phyloP scores from a whole-genome alignment of 2,888 invertebrate species.

The Plagodis pulveraria region DNA sequence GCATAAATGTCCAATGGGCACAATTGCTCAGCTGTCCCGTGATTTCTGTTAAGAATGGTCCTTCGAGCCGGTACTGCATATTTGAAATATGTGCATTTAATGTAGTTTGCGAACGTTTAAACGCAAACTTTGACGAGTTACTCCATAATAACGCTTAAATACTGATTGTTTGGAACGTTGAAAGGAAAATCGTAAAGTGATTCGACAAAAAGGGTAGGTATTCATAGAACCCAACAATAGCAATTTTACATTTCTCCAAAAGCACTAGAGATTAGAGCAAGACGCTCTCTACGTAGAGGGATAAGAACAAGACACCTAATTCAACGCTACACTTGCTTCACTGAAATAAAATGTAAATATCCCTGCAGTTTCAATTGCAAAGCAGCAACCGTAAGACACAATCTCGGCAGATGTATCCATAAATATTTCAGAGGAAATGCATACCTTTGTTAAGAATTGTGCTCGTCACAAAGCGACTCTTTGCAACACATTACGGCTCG shows the following conservation, averaged over 20 bases:
- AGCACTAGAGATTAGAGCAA: slow-evolving; percentile 12
- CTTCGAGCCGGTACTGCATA: slow-evolving; percentile 22
- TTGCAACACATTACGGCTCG: slow-evolving; percentile 26
- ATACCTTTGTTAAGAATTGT: slow-evolving; percentile 35
- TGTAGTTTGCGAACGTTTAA: slow-evolving; percentile 17
- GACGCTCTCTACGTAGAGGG: slow-evolving; percentile 8
- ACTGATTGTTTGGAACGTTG: not conserved
- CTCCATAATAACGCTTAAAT: not conserved
- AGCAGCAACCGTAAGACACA: slow-evolving; percentile 31
- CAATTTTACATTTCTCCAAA: slow-evolving; percentile 18
- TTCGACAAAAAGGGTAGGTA: not conserved
- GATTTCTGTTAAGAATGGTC: slow-evolving; percentile 51
- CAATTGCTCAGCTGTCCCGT: slow-evolving; percentile 58
- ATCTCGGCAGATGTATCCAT: slow-evolving; percentile 38
- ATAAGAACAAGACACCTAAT: slow-evolving; percentile 24
- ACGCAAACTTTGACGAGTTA: slow-evolving; percentile 4
- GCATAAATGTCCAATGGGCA: slow-evolving; percentile 73
- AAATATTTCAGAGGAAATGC: slow-evolving; percentile 37
- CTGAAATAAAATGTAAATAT: slow-evolving; percentile 33
- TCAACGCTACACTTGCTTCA: slow-evolving; percentile 24
- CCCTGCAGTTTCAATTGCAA: slow-evolving; percentile 28
- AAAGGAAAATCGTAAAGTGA: not conserved
- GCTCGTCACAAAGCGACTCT: slow-evolving; percentile 33
- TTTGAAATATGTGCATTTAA: slow-evolving; percentile 17
- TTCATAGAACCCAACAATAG: slow-evolving; percentile 9